Evolutionary conservation across 2,113 vertebrate species (phyloP), one percentile per base, ranked within the genome.

Genomic region (Gobius niger): DNA sequence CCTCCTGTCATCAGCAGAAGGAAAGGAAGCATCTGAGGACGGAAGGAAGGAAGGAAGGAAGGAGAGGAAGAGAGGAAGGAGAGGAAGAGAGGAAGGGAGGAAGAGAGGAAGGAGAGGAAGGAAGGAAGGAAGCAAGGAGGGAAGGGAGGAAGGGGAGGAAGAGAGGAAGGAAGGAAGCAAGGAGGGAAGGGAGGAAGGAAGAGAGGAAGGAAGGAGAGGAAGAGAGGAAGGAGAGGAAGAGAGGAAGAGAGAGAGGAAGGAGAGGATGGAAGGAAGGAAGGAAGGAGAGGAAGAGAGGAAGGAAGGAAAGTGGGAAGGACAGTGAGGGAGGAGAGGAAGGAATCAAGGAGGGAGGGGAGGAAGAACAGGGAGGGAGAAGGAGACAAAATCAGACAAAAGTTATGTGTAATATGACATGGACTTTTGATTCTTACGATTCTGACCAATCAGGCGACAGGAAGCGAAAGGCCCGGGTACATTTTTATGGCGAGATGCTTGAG

Each of bases 241-340:
- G 16, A 10, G 16, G 52, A 4, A 10, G 52, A n/a, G 7, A 9
- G 9, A 9, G 9, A n/a, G n/a, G n/a, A n/a, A n/a, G n/a, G n/a
- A n/a, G n/a, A n/a, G n/a, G n/a, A n/a, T n/a, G n/a, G n/a, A n/a
- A n/a, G n/a, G n/a, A n/a, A n/a, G n/a, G n/a, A n/a, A n/a, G n/a
- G 57, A 60, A 60, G 40, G 40, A 60, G n/a, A 60, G 7, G 57
- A 60, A 60, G 57, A 7, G 40, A 40, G 13, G 34, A 41, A 59
- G 34, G 13, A 41, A 9, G 4, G 12, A 14, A 13, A n/a, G n/a
- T n/a, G n/a, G n/a, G 16, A 1, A 18, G 10, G 7, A 9, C n/a
- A n/a, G n/a, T n/a, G n/a, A 19, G 19, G 7, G 16, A 53, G 19
- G 3, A 16, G 51, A 53, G 1, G 7, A 2, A 19, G 7, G 16